Evolutionary conservation across 1,140 invertebrate genomes (phyloP), one percentile per base, ranked within the genome.

Genomic region (Aphelenchoides avenae): DNA sequence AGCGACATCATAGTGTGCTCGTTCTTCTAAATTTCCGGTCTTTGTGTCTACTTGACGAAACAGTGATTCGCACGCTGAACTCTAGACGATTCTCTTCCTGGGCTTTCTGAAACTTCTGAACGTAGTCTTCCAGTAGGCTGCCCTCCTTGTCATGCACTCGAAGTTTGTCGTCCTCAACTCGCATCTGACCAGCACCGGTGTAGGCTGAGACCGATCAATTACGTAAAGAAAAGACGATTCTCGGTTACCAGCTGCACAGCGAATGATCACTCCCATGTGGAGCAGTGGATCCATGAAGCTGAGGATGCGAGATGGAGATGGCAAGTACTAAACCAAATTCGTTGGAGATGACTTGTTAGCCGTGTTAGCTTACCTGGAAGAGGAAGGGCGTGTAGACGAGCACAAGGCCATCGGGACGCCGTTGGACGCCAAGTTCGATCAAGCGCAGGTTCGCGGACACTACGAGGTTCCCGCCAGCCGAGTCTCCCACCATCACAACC

Each of bases 201-300:
- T 75, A 75, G 15, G 73, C 74, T 73, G 39, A 33, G 61, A 66
- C n/a, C n/a, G n/a, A n/a, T n/a, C n/a, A n/a, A n/a, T n/a, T n/a
- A n/a, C n/a, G n/a, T n/a, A n/a, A 44, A 11, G n/a, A 44, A 18
- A 15, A 11, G 15, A n/a, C 15, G 54, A 63, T 63, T 67, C 3
- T 15, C 29, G 0, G n/a, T 27, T 48, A 76, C 70, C 70, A 52
- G 79, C 79, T 7, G 83, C 61, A 75, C 81, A 83, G 37, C 80
- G 69, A 24, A 80, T 71, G 1, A 83, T 71, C 27, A 83, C 78
- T 3, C 92, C 91, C 73, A 96, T 88, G 0, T 93, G 92, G 48
- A 98, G 77, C 29, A 98, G 74, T 0, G 93, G 91, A 81, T 98
- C 94, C 82, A 92, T 88, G 31, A 95, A 82, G 67, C 88, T 88